Evolutionary conservation across 2,797 vertebrate species (phyloP), one percentile per base, ranked within the genome.

Genomic region (Melanotaenia pygmaea): DNA sequence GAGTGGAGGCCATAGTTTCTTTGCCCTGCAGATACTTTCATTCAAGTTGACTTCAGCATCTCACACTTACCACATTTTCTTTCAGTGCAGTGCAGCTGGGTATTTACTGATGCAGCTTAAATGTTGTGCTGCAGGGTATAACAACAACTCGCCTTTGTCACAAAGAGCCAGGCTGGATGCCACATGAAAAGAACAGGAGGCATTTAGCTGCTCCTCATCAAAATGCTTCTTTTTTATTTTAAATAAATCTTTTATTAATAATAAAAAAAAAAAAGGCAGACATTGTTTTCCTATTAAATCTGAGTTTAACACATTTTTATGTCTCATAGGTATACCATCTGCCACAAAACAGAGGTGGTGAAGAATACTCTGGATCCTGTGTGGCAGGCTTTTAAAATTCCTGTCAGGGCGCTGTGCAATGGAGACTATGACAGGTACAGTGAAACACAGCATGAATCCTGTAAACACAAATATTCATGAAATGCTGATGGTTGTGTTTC

Each of bases 371-470:
- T 97, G 93, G 96, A 98, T 78, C 97, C 96, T 0, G 97, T 97
- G 70, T 98, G 97, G 97, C 96, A 98, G 86, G 96, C 96, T 5
- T 98, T 98, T 83, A 97, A 96, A 85, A 95, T 98, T 61, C 96
- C 96, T 11, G 96, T 97, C 80, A 93, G 96, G 89, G 96, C 96
- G 14, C 92, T 98, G 70, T 98, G 97, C 72, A 98, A 97, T 30
- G 97, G 97, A 82, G 96, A 98, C 90, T 96, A 95, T 70, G 96
- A 98, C 93, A 93, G 97, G 97, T 97, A 93, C 66, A 38, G 67
- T 18, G n/a, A 3, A 12, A 40, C 26, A 35, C 13, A 73, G 47
- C 70, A 53, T 64, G 32, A 38, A 20, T 20, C 59, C 24, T 6
- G 28, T 9, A 6, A 26, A 50, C 18, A 16, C n/a, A 50, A 37